phyloP scores from a whole-genome alignment of 1,140 invertebrate species.

The Euglossa dilemma region DNA sequence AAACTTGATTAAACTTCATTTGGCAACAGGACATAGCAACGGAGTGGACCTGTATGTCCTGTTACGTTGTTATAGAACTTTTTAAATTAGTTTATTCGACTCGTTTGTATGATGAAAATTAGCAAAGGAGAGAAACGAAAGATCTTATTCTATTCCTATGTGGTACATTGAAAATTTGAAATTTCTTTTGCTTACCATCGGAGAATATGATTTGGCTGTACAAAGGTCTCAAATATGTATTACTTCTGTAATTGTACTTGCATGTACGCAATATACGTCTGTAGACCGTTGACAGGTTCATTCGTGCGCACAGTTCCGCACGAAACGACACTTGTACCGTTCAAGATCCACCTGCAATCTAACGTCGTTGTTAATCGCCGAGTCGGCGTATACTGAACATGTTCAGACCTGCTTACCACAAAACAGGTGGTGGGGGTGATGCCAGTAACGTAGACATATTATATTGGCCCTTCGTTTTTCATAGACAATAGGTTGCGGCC shows the following conservation, averaged over 20 bases:
- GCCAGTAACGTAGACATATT: conserved; percentile 1
- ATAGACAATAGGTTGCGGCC: conserved; percentile 5
- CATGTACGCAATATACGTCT: neutral
- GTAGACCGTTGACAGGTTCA: conserved; percentile 16
- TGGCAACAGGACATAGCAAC: neutral
- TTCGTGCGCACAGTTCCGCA: conserved; percentile 5
- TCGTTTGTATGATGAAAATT: no score
- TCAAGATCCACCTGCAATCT: conserved; percentile 51
- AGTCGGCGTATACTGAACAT: conserved; percentile 70
- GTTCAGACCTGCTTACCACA: conserved; percentile 69
- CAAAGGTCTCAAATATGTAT: neutral
- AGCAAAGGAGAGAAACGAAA: no score
- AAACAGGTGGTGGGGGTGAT: conserved; percentile 66
- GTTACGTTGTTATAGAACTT: neutral
- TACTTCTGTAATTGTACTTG: neutral
- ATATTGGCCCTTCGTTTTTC: neutral
- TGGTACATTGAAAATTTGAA: neutral
- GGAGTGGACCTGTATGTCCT: neutral
- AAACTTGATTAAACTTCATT: neutral
- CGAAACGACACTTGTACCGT: conserved; percentile 19
- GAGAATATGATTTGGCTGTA: neutral
- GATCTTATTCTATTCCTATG: no score
- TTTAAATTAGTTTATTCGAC: neutral
- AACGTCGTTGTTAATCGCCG: conserved; percentile 47
- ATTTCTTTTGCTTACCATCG: conserved; percentile 30